Evolutionary conservation across 2,113 vertebrate genomes (phyloP).

Genomic region (Helogale parvula): DNA sequence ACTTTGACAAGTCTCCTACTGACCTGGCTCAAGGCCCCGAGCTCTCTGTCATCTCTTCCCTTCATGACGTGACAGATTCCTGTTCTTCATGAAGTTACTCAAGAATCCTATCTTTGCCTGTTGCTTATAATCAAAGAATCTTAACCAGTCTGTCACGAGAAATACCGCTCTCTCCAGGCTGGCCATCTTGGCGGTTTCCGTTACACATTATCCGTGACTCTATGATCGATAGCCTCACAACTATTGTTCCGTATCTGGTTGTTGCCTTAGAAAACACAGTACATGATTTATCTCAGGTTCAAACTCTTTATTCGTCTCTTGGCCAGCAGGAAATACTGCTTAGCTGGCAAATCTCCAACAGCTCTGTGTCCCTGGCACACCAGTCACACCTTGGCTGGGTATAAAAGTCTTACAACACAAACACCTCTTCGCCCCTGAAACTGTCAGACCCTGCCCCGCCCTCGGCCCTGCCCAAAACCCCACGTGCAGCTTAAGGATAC

Average conservation of each 20-base stretch:
- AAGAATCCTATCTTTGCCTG: neutral
- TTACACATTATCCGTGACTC: neutral
- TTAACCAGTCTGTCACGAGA: neutral
- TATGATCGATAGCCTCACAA: neutral
- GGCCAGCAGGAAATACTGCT: neutral
- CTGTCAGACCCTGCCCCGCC: neutral
- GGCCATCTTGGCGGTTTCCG: neutral
- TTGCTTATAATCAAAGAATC: neutral
- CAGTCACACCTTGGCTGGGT: neutral
- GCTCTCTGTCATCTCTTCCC: neutral
- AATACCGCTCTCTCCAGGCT: accelerated
- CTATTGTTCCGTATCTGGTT: neutral
- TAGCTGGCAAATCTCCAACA: neutral
- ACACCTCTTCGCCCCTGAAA: neutral
- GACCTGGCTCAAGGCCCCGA: neutral
- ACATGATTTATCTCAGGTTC: neutral
- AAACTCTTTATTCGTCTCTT: neutral
- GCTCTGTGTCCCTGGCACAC: neutral
- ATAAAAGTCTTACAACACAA: neutral
- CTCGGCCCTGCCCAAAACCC: neutral
- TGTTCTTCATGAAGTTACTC: neutral
- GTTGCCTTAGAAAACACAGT: neutral
- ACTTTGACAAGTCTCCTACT: neutral
- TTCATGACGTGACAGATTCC: neutral
- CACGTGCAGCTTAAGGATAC: neutral